Evolutionary conservation across 92 coral and sea anemone species (phyloP).

Genomic region (Porites cylindrica): DNA sequence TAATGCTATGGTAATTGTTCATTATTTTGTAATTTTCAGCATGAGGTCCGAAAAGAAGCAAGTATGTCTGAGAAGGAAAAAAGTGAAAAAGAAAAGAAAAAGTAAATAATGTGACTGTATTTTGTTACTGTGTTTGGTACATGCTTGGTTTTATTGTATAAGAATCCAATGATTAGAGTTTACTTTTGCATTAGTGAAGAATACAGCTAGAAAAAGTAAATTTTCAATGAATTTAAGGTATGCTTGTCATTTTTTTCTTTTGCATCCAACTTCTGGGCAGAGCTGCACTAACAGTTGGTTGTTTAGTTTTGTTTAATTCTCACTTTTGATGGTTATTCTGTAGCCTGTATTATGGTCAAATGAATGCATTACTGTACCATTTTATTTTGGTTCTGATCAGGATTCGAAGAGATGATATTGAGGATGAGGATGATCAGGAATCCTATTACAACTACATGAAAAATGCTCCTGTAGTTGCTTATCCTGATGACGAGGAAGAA

Average conservation of each 20-base stretch:
- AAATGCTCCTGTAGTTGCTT: conserved; percentile 91
- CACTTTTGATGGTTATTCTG: neutral
- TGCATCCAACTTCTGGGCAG: no score
- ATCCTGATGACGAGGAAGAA: conserved; percentile 96
- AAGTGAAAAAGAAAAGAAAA: conserved; percentile 92
- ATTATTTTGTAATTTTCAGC: conserved; percentile 44
- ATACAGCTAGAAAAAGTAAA: no score
- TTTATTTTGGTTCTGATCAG: conserved; percentile 23
- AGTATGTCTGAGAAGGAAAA: conserved; percentile 79
- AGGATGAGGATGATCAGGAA: conserved; percentile 98
- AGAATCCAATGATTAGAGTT: neutral
- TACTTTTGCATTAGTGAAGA: no score
- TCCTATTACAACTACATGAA: conserved; percentile 95
- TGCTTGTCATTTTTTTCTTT: no score
- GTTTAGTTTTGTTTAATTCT: no score
- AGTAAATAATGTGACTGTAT: conserved; percentile 46
- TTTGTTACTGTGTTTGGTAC: neutral
- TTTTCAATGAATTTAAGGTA: no score
- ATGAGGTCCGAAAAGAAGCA: conserved; percentile 84
- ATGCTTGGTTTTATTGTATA: neutral
- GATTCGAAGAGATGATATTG: conserved; percentile 94
- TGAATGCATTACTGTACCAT: neutral
- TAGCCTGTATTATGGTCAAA: neutral
- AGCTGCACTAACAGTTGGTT: no score
- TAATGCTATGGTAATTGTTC: neutral